These are phyloP conservation scores for Agonopterix alstromeriana DNA, from an alignment of 2,888 invertebrate species.

Conservation along the genomic window DNA sequence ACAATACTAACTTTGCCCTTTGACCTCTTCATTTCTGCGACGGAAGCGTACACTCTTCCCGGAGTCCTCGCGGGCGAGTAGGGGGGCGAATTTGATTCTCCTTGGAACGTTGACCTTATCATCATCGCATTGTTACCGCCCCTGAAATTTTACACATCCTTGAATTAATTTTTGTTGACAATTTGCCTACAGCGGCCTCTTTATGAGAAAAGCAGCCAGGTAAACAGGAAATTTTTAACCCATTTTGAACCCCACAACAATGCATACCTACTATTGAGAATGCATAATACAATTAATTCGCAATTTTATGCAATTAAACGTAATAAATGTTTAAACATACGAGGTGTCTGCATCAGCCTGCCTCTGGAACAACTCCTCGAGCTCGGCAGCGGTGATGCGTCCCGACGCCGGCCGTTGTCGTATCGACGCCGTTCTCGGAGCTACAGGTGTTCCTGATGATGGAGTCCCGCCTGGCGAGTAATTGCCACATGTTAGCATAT, in stretches of 20 bases:
- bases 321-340: constrained; percentile 17
- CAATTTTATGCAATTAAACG: no score
- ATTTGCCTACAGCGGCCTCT: no score
- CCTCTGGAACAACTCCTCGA: constrained; percentile 94
- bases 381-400: constrained; percentile 92
- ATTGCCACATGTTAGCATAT: no score
- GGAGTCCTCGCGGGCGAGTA: constrained; percentile 81
- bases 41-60: constrained; percentile 90
- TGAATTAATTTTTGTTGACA: no score
- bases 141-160: constrained; percentile 21
- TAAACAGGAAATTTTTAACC: no score
- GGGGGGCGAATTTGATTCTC: constrained; percentile 78
- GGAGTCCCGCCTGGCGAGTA: constrained; percentile 42
- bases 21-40: constrained; percentile 95
- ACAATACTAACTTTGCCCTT: constrained; percentile 79
- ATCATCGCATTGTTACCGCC: constrained; percentile 80
- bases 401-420: constrained; percentile 91
- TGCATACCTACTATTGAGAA: no score
- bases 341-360: constrained; percentile 80
- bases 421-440: constrained; percentile 93
- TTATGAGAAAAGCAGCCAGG: no score
- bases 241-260: no score
- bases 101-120: constrained; percentile 84
- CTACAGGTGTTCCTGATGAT: constrained; percentile 79
- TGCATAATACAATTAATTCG: no score